Base-by-base conservation (phyloP, 2,888 invertebrate genomes). In the Heterodera filipjevi region DNA sequence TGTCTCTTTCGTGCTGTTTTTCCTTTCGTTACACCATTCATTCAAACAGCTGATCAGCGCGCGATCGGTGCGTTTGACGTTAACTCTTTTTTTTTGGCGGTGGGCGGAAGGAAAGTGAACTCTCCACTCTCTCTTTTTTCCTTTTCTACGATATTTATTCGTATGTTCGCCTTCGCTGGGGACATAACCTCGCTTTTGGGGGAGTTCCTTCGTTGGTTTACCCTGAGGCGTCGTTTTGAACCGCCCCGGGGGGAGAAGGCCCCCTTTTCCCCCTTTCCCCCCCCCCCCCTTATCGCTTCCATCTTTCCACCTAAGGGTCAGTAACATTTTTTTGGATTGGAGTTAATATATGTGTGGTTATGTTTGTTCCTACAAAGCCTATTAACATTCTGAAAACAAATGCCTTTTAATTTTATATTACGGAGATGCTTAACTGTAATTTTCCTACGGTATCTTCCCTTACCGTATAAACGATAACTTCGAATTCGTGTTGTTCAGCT, bases 191-290 rank as follows among this genome's bases (percentile, higher is more conserved):
- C 59, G 59, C 59, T 27, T n/a, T 10, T 53, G 53, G 53, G 53
- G 53, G 53, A 22, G 53, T 22, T 12, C 27, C 8, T 12, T 59
- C 59, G 59, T n/a, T 59, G 8, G n/a, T 59, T 59, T 59, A 27
- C 59, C 59, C 59, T 59, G n/a, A 59, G 59, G 59, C 59, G 59
- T 59, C 59, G n/a, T 59, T 59, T 59, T 59, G 59, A 59, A 59
- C 27, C 22, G 59, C 59, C 59, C 59, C 59, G 22, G 27, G 59
- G 59, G 59, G 27, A 49, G 12, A 59, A 10, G n/a, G n/a, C n/a
- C n/a, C n/a, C n/a, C n/a, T n/a, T n/a, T n/a, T n/a, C n/a, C n/a
- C n/a, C n/a, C n/a, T n/a, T n/a, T n/a, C n/a, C n/a, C n/a, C n/a
- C n/a, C n/a, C n/a, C n/a, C 10, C 8, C 59, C 27, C 59, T 59